phyloP scores from a whole-genome alignment of 2,797 vertebrate species.

The Threskiornis aethiopicus region DNA sequence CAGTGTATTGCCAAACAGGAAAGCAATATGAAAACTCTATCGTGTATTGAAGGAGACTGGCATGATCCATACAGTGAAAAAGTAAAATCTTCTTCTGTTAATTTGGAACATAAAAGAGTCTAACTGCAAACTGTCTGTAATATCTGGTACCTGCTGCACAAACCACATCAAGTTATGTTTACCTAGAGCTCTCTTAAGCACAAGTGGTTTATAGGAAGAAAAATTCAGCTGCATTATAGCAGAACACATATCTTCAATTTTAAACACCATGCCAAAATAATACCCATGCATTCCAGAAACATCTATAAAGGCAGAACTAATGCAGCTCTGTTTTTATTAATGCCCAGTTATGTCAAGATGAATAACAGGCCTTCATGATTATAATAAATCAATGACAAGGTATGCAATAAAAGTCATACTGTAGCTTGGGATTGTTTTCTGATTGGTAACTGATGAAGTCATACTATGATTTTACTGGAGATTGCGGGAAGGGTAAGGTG shows the following conservation, averaged over 20 bases:
- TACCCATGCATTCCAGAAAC: not conserved
- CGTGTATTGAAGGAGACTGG: constrained; percentile 23
- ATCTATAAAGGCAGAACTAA: not conserved
- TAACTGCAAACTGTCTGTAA: not conserved
- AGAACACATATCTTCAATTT: not conserved
- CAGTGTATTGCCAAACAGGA: constrained; percentile 25
- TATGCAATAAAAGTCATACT: not conserved
- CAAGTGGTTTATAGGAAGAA: not conserved
- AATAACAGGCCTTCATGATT: constrained; percentile 6
- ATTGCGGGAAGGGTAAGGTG: not conserved
- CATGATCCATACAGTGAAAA: constrained; percentile 8
- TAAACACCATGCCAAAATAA: not conserved
- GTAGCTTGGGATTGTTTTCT: not conserved
- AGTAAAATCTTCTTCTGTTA: not conserved
- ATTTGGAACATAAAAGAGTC: not conserved
- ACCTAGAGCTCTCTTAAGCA: not conserved
- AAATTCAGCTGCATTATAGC: not conserved
- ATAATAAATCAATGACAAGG: not conserved
- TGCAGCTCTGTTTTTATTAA: not conserved
- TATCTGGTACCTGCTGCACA: not conserved
- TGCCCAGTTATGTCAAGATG: not conserved
- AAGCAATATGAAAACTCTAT: not conserved
- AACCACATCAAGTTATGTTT: not conserved
- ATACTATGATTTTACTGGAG: not conserved
- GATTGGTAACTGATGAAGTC: not conserved